phyloP scores from a whole-genome alignment of 2,888 invertebrate genomes.

The Atethmia centrago region DNA sequence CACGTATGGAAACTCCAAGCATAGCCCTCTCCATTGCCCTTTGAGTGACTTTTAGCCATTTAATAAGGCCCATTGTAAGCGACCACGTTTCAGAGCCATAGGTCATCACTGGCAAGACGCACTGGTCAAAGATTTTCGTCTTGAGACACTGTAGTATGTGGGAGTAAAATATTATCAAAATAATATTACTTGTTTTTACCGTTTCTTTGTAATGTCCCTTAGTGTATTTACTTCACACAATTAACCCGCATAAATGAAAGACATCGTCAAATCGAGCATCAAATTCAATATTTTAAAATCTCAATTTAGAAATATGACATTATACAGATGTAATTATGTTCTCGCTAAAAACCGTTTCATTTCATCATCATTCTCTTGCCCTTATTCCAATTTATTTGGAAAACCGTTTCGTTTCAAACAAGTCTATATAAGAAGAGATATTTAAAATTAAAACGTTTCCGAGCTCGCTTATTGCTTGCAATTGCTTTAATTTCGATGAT shows the following conservation, averaged over 20 bases:
- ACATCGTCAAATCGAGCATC: slow-evolving; percentile 16
- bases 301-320: slow-evolving; percentile 24
- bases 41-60: too few species aligned
- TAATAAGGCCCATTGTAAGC: too few species aligned
- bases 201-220: neutral
- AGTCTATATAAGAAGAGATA: slow-evolving; percentile 21
- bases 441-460: slow-evolving; percentile 27
- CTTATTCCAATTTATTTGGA: too few species aligned
- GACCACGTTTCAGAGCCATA: too few species aligned
- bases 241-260: neutral
- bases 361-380: too few species aligned
- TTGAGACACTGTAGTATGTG: too few species aligned
- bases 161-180: neutral
- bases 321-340: slow-evolving; percentile 16
- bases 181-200: neutral
- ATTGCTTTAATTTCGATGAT: slow-evolving; percentile 30
- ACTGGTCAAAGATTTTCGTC: too few species aligned
- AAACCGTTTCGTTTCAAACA: slow-evolving; percentile 26
- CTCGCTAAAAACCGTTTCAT: slow-evolving; percentile 18
- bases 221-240: slow-evolving; percentile 3
- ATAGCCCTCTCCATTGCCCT: too few species aligned
- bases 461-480: slow-evolving; percentile 7
- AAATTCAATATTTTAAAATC: slow-evolving; percentile 6
- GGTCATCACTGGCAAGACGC: too few species aligned
- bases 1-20: too few species aligned